Base-by-base conservation (phyloP, 2,888 invertebrate genomes). In the Quadroppia sp. region DNA sequence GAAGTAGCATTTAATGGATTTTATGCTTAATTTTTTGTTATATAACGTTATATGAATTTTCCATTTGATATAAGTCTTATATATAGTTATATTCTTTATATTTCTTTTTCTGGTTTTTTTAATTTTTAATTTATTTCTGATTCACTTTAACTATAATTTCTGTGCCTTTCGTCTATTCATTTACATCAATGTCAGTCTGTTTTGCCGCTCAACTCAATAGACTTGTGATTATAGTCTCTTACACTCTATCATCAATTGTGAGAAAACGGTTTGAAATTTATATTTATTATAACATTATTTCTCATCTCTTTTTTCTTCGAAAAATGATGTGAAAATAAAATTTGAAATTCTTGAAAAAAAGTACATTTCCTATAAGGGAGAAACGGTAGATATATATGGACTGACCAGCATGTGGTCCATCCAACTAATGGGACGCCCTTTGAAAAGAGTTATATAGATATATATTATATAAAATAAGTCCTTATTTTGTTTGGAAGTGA, bases 401-500 rank as follows among this genome's bases (percentile, higher is more conserved):
- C 45, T 53, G 53, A 25, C 25, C 61, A 61, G 61, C 61, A 61
- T 61, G 61, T 15, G 61, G 61, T 61, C 61, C 32, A 61, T 61
- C n/a, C 30, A 15, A 30, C 30, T 32, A 61, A 61, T 61, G 61
- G 30, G 61, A 30, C 23, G 23, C 61, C 61, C 25, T 61, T 61
- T 61, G 7, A 61, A 61, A 61, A 61, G 61, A 61, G 61, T 61
- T 61, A 61, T 61, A 15, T 17, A 61, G 61, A 30, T 61, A 61
- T 61, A 15, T 17, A 9, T 45, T 9, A 3, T 45, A 13, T 13
- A 13, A n/a, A 45, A 45, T 45, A 45, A 9, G 2, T 9, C 15
- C 2, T 45, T 3, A 9, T 13, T 45, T 45, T 45, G 17, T 45
- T 15, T 3, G 45, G 9, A 45, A 9, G 2, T 45, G 15, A 45